These are phyloP conservation scores for Tarsius wallacei DNA, from an alignment of 2,797 vertebrate genomes.

Conservation along the genomic window DNA sequence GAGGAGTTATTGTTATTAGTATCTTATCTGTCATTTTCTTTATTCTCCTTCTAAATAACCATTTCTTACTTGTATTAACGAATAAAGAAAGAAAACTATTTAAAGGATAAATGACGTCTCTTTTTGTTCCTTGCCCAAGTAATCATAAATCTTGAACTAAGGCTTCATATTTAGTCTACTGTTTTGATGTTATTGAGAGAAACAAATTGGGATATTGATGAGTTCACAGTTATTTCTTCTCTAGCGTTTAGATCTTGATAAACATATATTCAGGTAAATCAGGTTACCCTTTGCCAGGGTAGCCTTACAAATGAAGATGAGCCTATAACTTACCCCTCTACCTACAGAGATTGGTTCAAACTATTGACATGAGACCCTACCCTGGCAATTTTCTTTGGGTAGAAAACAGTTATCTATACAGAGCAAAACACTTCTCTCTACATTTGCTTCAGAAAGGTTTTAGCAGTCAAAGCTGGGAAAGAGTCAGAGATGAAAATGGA, in stretches of 20 bases:
- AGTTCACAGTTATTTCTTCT: background rate
- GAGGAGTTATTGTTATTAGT: background rate
- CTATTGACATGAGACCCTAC: background rate
- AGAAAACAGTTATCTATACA: background rate
- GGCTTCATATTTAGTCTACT: background rate
- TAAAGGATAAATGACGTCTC: background rate
- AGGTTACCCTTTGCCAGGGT: background rate
- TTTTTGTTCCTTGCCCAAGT: constrained; percentile 2
- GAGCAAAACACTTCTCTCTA: background rate
- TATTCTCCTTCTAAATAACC: constrained; percentile 50
- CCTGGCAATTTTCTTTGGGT: background rate
- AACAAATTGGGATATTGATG: background rate
- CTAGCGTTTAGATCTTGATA: background rate
- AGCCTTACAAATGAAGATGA: background rate
- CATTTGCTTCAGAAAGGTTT: background rate
- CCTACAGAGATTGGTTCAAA: background rate
- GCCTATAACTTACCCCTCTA: background rate
- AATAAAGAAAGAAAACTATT: constrained; percentile 43
- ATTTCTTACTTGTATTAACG: background rate
- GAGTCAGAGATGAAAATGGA: background rate
- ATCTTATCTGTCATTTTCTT: constrained; percentile 38
- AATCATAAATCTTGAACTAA: constrained; percentile 12
- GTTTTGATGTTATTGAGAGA: background rate
- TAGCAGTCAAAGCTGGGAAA: background rate
- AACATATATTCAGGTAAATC: background rate